Percentiles rank a stretch among this genome's conserved stretches.
These are phyloP conservation scores for Phoebastria nigripes DNA, from an alignment of 2,797 vertebrate species.

Conservation along the genomic window DNA sequence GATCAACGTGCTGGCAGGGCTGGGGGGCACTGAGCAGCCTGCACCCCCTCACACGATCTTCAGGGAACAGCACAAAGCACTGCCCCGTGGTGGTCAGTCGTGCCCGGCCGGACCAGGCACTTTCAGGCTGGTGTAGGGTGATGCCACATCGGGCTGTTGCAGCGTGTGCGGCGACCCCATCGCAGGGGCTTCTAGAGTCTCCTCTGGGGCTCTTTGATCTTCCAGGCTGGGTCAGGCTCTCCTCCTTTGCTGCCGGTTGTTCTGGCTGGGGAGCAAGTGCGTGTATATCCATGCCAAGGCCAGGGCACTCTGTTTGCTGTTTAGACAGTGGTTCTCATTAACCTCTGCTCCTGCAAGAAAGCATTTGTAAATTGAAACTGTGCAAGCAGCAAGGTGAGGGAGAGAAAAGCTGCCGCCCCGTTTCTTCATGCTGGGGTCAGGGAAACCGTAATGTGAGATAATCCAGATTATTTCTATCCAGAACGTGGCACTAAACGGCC, in stretches of 20 bases:
- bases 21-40: background rate
- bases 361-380: background rate
- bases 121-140: fast-evolving
- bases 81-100: fast-evolving
- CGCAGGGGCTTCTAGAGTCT: background rate
- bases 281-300: background rate
- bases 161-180: fast-evolving
- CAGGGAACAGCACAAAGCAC: background rate
- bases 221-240: background rate
- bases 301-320: background rate
- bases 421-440: background rate
- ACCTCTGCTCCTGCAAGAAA: background rate
- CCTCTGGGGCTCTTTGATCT: background rate
- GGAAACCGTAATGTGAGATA: background rate
- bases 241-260: background rate
- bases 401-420: fast-evolving
- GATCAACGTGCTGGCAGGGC: background rate
- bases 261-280: background rate
- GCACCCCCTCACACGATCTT: background rate
- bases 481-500: background rate
- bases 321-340: background rate
- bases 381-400: background rate
- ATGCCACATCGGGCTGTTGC: background rate
- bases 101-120: background rate
- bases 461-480: constrained; percentile 24